Evolutionary conservation across 2,888 invertebrate species (phyloP).

Genomic region (Dasypogon diadema): DNA sequence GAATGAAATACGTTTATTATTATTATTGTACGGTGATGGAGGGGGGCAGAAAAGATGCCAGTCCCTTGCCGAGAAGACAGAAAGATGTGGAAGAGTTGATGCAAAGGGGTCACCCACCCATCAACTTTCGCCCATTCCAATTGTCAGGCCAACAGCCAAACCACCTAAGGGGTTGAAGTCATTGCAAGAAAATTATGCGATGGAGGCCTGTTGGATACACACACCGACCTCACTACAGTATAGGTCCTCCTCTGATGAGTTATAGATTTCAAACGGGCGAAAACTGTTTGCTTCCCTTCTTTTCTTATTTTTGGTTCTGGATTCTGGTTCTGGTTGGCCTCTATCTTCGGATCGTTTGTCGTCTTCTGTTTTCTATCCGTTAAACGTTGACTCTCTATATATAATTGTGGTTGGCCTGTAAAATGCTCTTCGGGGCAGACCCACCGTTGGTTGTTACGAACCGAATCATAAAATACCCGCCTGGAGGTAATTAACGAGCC

Average conservation of each 20-base stretch:
- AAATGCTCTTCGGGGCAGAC: constrained; percentile 43
- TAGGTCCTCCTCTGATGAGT: constrained; percentile 44
- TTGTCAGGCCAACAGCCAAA: constrained; percentile 41
- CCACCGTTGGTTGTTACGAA: constrained; percentile 48
- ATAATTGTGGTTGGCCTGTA: constrained; percentile 42
- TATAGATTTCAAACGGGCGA: constrained; percentile 48
- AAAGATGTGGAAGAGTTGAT: constrained; percentile 27
- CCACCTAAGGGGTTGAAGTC: constrained; percentile 50
- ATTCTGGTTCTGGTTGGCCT: constrained; percentile 16
- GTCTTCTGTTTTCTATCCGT: constrained; percentile 48
- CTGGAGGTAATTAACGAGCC: constrained; percentile 63
- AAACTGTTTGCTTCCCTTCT: constrained; percentile 41
- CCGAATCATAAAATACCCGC: constrained; percentile 57
- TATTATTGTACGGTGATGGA: constrained; percentile 55
- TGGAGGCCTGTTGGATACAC: constrained; percentile 24
- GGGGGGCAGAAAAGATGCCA: constrained; percentile 29
- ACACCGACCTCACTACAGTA: not conserved
- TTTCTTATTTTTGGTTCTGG: constrained; percentile 40
- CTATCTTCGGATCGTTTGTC: constrained; percentile 49
- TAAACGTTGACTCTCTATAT: constrained; percentile 41
- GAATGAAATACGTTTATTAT: constrained; percentile 58
- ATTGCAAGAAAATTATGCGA: constrained; percentile 44
- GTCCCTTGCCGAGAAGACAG: constrained; percentile 31
- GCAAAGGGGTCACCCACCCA: constrained; percentile 36
- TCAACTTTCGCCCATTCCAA: not conserved